Conservation (phyloP, 2,888 invertebrate species). For the Unio pictorum region DNA sequence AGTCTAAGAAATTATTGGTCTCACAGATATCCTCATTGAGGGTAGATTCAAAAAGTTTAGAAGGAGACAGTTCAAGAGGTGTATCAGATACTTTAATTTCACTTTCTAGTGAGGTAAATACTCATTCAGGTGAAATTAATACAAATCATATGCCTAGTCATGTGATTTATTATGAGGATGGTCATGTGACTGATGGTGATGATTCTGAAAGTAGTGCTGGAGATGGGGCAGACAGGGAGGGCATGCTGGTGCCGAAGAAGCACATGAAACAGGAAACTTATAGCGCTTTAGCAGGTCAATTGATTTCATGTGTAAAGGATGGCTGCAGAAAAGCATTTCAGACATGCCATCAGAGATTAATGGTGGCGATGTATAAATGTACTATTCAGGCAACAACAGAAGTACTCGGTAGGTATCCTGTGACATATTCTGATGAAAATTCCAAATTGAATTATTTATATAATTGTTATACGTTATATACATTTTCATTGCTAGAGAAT, state of each 20-base stretch:
- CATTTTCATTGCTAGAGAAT: not conserved
- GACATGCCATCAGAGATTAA: slow-evolving; percentile 89
- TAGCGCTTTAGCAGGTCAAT: slow-evolving; percentile 79
- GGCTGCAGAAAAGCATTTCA: slow-evolving; percentile 91
- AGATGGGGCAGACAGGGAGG: slow-evolving; percentile 3
- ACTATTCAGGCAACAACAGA: slow-evolving; percentile 89
- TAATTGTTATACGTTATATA: not conserved
- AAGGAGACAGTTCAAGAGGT: too few species aligned
- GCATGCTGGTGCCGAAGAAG: not conserved
- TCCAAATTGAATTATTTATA: not conserved
- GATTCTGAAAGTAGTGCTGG: slow-evolving; percentile 5
- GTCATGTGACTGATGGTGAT: not conserved
- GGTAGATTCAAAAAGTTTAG: too few species aligned
- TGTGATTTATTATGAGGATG: too few species aligned
- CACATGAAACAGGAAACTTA: too few species aligned
- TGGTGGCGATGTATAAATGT: slow-evolving; percentile 94
- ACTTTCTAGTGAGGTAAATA: too few species aligned
- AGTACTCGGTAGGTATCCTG: slow-evolving; percentile 82
- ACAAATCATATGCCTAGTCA: too few species aligned
- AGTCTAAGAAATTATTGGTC: not conserved
- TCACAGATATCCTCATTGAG: too few species aligned
- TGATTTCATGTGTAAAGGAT: slow-evolving; percentile 92
- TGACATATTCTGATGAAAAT: not conserved
- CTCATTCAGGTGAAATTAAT: too few species aligned
- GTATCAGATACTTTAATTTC: too few species aligned